A percentile compares a stretch with the other conserved stretches of the same genome.
phyloP scores from a whole-genome alignment of 2,888 invertebrate genomes.

The Pristionchus fissidentatus region DNA sequence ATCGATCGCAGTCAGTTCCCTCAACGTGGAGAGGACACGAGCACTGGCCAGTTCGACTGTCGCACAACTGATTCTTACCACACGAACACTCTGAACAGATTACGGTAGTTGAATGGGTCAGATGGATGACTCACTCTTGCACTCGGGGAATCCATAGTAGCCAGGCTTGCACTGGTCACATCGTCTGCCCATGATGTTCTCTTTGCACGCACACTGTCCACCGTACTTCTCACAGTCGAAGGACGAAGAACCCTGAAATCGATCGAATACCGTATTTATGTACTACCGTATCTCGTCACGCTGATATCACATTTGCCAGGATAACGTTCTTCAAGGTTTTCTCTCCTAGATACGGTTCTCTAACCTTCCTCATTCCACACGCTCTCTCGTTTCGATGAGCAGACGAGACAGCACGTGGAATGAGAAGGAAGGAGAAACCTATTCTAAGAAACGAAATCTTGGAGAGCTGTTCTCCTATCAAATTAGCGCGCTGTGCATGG shows the following conservation, averaged over 20 bases:
- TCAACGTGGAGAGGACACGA: conserved; percentile 92
- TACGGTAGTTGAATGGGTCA: not conserved
- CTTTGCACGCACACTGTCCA: conserved; percentile 93
- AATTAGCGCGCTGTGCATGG: not conserved
- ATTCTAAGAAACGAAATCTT: no score
- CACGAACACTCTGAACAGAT: conserved; percentile 78
- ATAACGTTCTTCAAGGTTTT: not conserved
- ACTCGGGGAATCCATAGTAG: conserved; percentile 95
- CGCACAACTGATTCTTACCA: conserved; percentile 89
- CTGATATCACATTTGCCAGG: no score
- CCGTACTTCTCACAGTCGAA: conserved; percentile 94
- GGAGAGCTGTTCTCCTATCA: no score
- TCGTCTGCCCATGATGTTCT: conserved; percentile 90
- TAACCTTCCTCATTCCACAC: not conserved
- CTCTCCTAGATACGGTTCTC: not conserved
- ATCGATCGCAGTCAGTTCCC: conserved; percentile 90
- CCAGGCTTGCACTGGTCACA: conserved; percentile 89
- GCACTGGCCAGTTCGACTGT: conserved; percentile 89
- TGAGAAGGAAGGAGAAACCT: not conserved
- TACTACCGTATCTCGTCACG: not conserved
- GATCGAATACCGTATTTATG: not conserved
- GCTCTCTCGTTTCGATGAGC: no score
- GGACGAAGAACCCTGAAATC: conserved; percentile 82
- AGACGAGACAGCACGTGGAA: not conserved
- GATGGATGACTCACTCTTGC: conserved; percentile 77